phyloP scores from a whole-genome alignment of 2,888 invertebrate species.

The Philereme transversata region DNA sequence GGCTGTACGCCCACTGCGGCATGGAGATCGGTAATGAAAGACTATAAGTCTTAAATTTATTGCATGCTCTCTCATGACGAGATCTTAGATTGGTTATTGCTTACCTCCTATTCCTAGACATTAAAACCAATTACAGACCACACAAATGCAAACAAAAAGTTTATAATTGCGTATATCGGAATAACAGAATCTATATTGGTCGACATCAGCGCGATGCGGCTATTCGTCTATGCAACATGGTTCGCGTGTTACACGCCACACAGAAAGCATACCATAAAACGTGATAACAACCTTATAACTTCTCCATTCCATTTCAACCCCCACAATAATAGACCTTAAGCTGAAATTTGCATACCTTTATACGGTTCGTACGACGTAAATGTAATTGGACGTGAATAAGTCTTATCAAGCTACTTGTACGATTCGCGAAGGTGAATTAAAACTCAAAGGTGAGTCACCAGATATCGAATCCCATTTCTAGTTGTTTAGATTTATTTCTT shows the following conservation, averaged over 20 bases:
- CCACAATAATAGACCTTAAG: constrained; percentile 3
- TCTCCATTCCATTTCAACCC: constrained; percentile 25
- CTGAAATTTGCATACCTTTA: constrained; percentile 20
- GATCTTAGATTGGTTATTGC: constrained; percentile 25
- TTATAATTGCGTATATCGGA: constrained; percentile 64
- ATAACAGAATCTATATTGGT: constrained; percentile 65
- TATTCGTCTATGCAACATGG: constrained; percentile 66
- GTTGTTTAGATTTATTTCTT: constrained; percentile 33
- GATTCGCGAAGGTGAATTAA: constrained; percentile 66
- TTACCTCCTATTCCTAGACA: constrained; percentile 22
- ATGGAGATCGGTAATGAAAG: neutral
- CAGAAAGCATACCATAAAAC: constrained; percentile 32
- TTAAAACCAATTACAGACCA: constrained; percentile 39
- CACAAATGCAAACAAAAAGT: constrained; percentile 43
- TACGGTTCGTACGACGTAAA: constrained; percentile 26
- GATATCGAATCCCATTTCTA: constrained; percentile 58
- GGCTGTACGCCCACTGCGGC: too few relatives aligned
- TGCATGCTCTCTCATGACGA: constrained; percentile 13
- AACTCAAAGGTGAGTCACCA: constrained; percentile 58
- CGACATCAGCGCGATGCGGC: constrained; percentile 66
- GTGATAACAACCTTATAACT: constrained; percentile 30
- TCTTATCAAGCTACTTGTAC: constrained; percentile 70
- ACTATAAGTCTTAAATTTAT: neutral
- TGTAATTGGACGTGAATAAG: constrained; percentile 25
- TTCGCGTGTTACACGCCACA: constrained; percentile 74